Conservation (phyloP, 1,140 invertebrate species). For the Heliconius melpomene region DNA sequence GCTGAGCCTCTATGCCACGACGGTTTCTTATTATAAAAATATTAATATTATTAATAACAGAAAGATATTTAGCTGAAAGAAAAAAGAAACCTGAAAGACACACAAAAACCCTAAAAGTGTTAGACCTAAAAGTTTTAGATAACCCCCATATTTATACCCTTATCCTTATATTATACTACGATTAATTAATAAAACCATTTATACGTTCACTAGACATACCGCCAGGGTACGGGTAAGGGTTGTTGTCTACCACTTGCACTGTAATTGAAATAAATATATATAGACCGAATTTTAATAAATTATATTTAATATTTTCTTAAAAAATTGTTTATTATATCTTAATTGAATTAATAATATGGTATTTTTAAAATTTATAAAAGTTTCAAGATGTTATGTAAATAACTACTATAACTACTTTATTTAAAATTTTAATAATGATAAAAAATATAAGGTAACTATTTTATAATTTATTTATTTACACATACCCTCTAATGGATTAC, state of each 20-base stretch:
- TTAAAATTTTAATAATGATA: background rate
- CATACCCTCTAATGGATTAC: slow-evolving; percentile 19
- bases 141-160: background rate
- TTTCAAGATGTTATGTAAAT: background rate
- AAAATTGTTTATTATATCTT: background rate
- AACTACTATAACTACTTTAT: too few relatives aligned
- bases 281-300: background rate
- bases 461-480: background rate
- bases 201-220: slow-evolving; percentile 1
- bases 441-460: background rate
- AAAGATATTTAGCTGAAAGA: background rate
- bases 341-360: background rate
- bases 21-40: background rate
- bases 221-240: slow-evolving; percentile 4
- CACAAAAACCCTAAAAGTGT: too few relatives aligned
- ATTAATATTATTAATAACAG: background rate
- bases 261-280: slow-evolving; percentile 30
- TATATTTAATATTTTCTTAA: background rate
- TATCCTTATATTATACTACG: background rate
- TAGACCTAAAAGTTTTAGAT: background rate
- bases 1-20: background rate
- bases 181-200: background rate
- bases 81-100: background rate
- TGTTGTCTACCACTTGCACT: slow-evolving; percentile 49
- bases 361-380: background rate